These are phyloP conservation scores for Protonemura montana DNA, from an alignment of 2,888 invertebrate species.

Conservation along the genomic window DNA sequence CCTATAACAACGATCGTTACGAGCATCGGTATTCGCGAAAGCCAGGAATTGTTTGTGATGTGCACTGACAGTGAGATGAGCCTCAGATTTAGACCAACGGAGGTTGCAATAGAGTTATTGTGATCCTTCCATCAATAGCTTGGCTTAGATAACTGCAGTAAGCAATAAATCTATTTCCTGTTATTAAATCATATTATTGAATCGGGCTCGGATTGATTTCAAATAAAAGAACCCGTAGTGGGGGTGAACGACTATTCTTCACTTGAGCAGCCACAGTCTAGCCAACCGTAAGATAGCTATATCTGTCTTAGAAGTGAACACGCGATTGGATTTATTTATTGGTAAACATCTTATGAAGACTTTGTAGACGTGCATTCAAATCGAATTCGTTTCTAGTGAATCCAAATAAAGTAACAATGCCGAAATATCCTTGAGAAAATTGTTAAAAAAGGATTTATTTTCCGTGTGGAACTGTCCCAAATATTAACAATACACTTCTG, in stretches of 20 bases:
- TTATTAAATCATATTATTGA: conserved; percentile 28
- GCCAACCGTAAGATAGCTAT: not conserved
- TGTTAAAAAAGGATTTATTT: not conserved
- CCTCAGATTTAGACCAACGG: not conserved
- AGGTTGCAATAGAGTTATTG: conserved; percentile 15
- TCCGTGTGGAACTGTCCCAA: not conserved
- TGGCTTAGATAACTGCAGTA: not conserved
- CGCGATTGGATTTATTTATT: conserved; percentile 10
- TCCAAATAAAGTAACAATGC: not conserved
- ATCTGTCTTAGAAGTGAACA: not conserved
- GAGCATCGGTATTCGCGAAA: conserved; percentile 15
- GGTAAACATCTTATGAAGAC: conserved; percentile 3
- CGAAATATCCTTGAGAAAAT: not conserved
- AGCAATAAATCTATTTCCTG: conserved; percentile 33
- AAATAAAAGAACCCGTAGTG: not conserved
- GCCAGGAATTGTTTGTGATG: conserved; percentile 34
- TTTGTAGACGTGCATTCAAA: not conserved
- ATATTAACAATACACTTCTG: no score
- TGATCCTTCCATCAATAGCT: conserved; percentile 27
- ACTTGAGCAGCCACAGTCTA: not conserved
- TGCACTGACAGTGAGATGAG: conserved; percentile 24
- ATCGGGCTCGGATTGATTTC: conserved; percentile 21
- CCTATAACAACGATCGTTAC: conserved; percentile 38
- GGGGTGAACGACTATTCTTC: not conserved
- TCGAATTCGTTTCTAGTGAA: not conserved